Conservation (phyloP, 2,797 vertebrate species). For the Eidolon dupreanum region DNA sequence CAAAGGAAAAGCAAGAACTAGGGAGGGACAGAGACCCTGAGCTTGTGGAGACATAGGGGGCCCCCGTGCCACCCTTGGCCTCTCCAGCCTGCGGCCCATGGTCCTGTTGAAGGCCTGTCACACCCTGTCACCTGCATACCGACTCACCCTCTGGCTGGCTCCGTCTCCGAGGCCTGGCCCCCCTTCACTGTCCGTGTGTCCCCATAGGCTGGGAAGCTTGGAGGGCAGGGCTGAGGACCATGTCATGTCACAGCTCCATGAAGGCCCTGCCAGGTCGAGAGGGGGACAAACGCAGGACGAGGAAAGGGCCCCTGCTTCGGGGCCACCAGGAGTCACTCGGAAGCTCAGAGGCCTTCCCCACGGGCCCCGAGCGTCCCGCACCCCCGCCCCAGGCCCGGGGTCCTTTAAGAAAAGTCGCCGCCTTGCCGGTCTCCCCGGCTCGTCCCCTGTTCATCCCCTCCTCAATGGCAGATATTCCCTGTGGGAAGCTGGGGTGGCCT, state of each 20-base stretch:
- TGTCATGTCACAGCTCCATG: too few relatives aligned
- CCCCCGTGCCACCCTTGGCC: background rate
- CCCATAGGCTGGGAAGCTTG: background rate
- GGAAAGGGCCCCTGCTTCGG: background rate
- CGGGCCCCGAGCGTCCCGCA: background rate
- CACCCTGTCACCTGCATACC: background rate
- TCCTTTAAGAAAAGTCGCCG: background rate
- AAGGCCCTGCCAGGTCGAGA: background rate
- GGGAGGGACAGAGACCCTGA: background rate
- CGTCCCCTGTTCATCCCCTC: background rate
- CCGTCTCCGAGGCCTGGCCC: background rate
- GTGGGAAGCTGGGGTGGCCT: background rate
- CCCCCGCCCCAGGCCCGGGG: background rate
- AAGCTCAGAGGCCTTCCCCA: background rate
- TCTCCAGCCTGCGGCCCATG: too few relatives aligned
- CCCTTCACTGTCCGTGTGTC: background rate
- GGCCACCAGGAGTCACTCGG: background rate
- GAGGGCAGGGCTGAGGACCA: background rate
- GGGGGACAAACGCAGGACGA: background rate
- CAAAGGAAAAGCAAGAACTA: background rate
- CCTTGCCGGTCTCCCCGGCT: too few relatives aligned
- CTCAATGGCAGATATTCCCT: background rate
- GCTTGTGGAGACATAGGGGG: fast-evolving
- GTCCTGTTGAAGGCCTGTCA: background rate
- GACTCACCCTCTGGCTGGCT: background rate